These are phyloP conservation scores for Drosophila paracracens DNA, from an alignment of 2,888 invertebrate species.

Conservation along the genomic window DNA sequence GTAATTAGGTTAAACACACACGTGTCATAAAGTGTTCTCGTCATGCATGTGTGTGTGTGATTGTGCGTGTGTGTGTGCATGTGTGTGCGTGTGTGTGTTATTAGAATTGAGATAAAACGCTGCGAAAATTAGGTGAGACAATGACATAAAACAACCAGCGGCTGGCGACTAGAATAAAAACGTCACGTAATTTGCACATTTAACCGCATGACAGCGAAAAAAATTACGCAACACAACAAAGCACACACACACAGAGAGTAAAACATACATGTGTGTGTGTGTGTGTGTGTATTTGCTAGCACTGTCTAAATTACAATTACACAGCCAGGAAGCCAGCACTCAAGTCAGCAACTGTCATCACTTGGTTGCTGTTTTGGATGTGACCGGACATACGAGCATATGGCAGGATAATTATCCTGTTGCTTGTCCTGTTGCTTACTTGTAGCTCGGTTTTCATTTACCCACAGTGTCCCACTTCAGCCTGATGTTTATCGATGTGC, in stretches of 20 bases:
- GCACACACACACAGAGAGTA: conserved; percentile 6
- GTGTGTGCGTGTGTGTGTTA: conserved; percentile 8
- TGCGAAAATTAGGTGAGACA: conserved; percentile 69
- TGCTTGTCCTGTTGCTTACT: conserved; percentile 49
- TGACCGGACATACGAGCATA: conserved; percentile 65
- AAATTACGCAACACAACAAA: conserved; percentile 49
- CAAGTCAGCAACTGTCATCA: conserved; percentile 56
- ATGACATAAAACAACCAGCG: conserved; percentile 68
- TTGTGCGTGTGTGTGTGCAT: conserved; percentile 4
- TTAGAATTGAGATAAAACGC: conserved; percentile 62
- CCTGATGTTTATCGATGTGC: conserved; percentile 62
- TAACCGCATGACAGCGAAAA: conserved; percentile 72
- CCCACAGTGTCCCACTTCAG: conserved; percentile 40
- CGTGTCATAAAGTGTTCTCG: conserved; percentile 47
- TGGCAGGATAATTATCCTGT: conserved; percentile 75
- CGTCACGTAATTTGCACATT: conserved; percentile 76
- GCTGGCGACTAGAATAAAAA: conserved; percentile 66
- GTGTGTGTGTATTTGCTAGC: conserved; percentile 4
- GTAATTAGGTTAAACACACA: conserved; percentile 77
- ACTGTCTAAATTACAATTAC: conserved; percentile 73
- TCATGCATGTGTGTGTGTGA: conserved; percentile 5
- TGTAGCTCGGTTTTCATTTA: conserved; percentile 43
- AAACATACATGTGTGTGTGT: conserved; percentile 1
- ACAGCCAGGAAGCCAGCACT: conserved; percentile 47
- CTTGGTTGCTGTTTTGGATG: conserved; percentile 44